Conservation (phyloP, 2,797 vertebrate species). For the Gymnoscopelus braueri region DNA sequence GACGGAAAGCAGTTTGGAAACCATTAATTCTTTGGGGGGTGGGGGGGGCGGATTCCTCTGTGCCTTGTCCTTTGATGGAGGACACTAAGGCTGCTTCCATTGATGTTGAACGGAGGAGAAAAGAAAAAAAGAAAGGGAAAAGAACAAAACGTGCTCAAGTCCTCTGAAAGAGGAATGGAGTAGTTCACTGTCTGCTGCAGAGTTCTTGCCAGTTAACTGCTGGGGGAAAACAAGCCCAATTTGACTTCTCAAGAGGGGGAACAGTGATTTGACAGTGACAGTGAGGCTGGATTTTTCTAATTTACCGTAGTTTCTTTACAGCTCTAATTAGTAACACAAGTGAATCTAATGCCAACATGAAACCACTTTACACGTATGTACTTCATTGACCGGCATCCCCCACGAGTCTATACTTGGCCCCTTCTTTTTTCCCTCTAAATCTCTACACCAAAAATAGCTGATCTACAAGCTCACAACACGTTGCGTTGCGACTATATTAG, state of each 20-base stretch:
- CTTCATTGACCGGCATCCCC: too few relatives aligned
- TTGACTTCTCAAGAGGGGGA: conserved; percentile 30
- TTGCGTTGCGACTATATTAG: too few relatives aligned
- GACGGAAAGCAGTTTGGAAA: conserved; percentile 68
- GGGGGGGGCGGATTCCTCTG: conserved; percentile 64
- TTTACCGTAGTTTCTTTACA: conserved; percentile 23
- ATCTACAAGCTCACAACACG: too few relatives aligned
- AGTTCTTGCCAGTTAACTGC: conserved; percentile 51
- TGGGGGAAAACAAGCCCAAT: conserved; percentile 20
- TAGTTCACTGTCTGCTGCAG: conserved; percentile 33
- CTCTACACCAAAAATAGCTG: too few relatives aligned
- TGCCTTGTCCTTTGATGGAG: conserved; percentile 67
- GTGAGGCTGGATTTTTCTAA: conserved; percentile 38
- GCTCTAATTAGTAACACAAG: conserved; percentile 45
- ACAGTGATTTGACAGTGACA: too few relatives aligned
- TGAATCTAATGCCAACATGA: conserved; percentile 35
- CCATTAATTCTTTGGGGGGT: conserved; percentile 59
- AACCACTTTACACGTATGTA: too few relatives aligned
- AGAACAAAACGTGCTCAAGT: conserved; percentile 30
- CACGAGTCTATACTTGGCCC: too few relatives aligned
- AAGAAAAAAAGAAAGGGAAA: conserved; percentile 22
- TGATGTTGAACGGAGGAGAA: conserved; percentile 43
- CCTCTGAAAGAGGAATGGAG: conserved; percentile 23
- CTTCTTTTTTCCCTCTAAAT: too few relatives aligned
- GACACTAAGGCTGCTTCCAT: conserved; percentile 56